These are phyloP conservation scores for Microplitis deprimator DNA, from an alignment of 2,888 invertebrate genomes.

Conservation along the genomic window DNA sequence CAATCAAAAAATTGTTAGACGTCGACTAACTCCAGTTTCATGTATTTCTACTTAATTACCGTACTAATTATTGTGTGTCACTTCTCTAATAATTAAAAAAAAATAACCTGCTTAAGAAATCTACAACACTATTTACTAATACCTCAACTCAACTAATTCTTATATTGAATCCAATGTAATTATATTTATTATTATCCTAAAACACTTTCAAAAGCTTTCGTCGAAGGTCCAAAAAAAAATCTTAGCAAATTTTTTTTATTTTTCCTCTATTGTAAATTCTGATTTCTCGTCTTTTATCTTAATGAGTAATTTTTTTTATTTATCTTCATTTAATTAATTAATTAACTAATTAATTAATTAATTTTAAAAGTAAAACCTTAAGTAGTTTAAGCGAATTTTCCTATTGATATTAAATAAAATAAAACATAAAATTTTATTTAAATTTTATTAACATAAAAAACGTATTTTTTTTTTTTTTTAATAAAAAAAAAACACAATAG, in stretches of 20 bases:
- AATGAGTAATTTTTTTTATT: constrained; percentile 33
- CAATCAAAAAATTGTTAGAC: too few species aligned
- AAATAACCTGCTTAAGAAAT: background rate
- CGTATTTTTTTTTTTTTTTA: constrained; percentile 39
- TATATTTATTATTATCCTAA: constrained; percentile 44
- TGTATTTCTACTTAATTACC: background rate
- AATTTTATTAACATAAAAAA: constrained; percentile 1
- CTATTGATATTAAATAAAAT: constrained; percentile 32
- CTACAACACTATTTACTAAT: background rate
- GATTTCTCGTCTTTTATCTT: constrained; percentile 15
- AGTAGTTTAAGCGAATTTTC: constrained; percentile 24
- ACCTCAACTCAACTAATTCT: constrained; percentile 51
- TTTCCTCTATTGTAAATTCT: constrained; percentile 19
- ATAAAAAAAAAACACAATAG: constrained; percentile 67
- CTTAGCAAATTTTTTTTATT: background rate
- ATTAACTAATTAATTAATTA: constrained; percentile 19
- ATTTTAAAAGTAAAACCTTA: background rate
- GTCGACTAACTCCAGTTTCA: background rate
- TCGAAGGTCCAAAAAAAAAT: constrained; percentile 39
- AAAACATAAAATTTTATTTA: constrained; percentile 10
- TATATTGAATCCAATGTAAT: constrained; percentile 53
- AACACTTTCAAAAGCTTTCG: constrained; percentile 43
- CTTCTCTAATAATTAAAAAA: constrained; percentile 44
- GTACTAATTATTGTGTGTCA: background rate
- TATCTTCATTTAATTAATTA: background rate